Evolutionary conservation across 2,797 vertebrate species (phyloP), one percentile per base, ranked within the genome.

Genomic region (Lutjanus argentimaculatus): DNA sequence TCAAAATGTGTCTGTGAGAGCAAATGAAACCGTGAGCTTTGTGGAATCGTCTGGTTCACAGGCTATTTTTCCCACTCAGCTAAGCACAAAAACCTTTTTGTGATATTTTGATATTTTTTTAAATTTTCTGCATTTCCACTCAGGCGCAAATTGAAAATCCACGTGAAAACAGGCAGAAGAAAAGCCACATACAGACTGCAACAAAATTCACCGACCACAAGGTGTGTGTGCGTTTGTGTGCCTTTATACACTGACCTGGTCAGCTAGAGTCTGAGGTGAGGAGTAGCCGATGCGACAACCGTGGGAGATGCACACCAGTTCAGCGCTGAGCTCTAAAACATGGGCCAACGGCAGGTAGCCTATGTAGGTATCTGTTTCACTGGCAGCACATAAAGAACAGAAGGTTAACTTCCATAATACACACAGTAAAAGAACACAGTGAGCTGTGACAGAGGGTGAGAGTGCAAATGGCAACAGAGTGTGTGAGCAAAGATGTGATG

Each of bases 201-300:
- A 40, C 7, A 42, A 12, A 21, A 48, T 14, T n/a, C 8, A 22
- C 49, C 56, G 22, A 9, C 21, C 22, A 6, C 13, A 56, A 69
- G 6, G 42, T 14, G 61, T 63, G 49, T 25, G 36, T n/a, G n/a
- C n/a, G n/a, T n/a, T n/a, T n/a, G n/a, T 22, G 52, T 56, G 53
- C 2, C 13, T 81, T 36, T 45, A 25, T n/a, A 52, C 46, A 88
- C 90, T 87, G 53, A 99, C 98, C 97, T 99, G 98, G 93, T 99
- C 98, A 11, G 98, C 96, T 25, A 99, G 89, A 0, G 98, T 99
- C 91, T 99, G 98, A 46, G 98, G 98, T 1, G 98, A 99, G 45
- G 98, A 99, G 91, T 98, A 99, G 77, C 98, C 98, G 0, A 99
- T 98, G 79, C 97, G 93, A 82, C 98, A 99, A 49, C 98, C 98